Conservation (phyloP, 2,888 invertebrate genomes). For the Drosophila borborema region DNA sequence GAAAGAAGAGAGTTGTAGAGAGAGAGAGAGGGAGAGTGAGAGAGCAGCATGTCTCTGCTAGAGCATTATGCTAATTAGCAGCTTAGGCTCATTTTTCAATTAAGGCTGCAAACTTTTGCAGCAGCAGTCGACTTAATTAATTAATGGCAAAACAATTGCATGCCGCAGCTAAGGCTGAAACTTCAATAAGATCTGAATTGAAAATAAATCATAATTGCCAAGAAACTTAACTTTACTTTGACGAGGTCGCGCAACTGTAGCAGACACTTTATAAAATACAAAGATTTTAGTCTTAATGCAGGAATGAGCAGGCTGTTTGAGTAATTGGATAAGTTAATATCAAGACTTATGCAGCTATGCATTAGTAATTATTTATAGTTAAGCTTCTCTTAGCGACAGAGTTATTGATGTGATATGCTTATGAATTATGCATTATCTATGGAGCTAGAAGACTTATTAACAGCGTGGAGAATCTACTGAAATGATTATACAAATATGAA, state of each 20-base stretch:
- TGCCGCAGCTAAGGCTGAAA: background rate
- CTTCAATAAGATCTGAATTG: slow-evolving; percentile 2
- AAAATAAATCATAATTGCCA: slow-evolving; percentile 1
- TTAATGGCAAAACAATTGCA: slow-evolving; percentile 65
- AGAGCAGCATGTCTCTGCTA: background rate
- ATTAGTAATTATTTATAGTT: too few relatives aligned
- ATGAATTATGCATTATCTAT: too few relatives aligned
- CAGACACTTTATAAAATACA: background rate
- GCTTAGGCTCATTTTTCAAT: slow-evolving; percentile 80
- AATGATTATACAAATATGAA: background rate
- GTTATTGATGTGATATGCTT: too few relatives aligned
- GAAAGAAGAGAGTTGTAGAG: background rate
- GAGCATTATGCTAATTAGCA: slow-evolving; percentile 73
- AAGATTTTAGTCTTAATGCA: background rate
- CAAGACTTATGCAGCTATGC: too few relatives aligned
- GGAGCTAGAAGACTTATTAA: background rate
- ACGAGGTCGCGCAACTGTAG: background rate
- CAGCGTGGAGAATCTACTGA: background rate
- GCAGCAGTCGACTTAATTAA: slow-evolving; percentile 61
- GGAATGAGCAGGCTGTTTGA: background rate
- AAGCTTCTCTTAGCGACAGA: too few relatives aligned
- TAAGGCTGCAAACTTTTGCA: slow-evolving; percentile 61
- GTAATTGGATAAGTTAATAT: background rate
- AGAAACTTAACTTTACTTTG: background rate
- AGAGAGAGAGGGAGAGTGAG: background rate